Percentiles rank a stretch among this genome's conserved stretches.
phyloP scores from a whole-genome alignment of 2,888 invertebrate species.

The Hybos culiciformis region DNA sequence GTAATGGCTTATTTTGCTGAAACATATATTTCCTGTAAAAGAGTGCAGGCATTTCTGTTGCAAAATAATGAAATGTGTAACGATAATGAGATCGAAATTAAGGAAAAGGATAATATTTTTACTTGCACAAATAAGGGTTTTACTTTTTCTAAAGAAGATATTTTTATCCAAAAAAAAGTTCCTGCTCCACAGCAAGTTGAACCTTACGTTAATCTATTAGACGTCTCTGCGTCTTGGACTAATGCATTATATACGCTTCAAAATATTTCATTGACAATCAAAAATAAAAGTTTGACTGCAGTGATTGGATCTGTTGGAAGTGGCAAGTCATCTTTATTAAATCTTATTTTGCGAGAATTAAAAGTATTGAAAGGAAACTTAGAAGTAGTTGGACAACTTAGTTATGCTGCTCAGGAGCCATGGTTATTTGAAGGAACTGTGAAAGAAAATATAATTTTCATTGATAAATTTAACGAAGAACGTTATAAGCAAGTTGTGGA shows the following conservation, averaged over 20 bases:
- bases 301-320: constrained; percentile 54
- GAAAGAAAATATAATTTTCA: constrained; percentile 80
- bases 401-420: constrained; percentile 62
- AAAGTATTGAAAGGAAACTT: constrained; percentile 42
- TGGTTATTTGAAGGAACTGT: constrained; percentile 64
- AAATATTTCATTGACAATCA: constrained; percentile 14
- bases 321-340: constrained; percentile 54
- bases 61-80: too few relatives aligned
- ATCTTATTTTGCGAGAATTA: constrained; percentile 54
- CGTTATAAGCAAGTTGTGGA: constrained; percentile 32
- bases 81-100: too few relatives aligned
- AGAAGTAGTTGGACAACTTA: constrained; percentile 43
- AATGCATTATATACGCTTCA: neutral
- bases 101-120: constrained; percentile 2
- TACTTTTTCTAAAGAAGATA: too few relatives aligned
- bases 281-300: constrained; percentile 16
- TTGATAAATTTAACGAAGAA: constrained; percentile 45
- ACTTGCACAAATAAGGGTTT: too few relatives aligned
- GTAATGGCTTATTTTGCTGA: constrained; percentile 59
- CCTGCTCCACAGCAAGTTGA: neutral
- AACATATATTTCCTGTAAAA: constrained; percentile 49
- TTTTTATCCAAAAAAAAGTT: too few relatives aligned
- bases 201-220: constrained; percentile 23
- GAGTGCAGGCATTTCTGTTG: constrained; percentile 48
- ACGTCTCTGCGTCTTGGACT: constrained; percentile 38